Evolutionary conservation across 2,113 vertebrate genomes (phyloP).

Genomic region (Sterrhoptilus dennistouni): DNA sequence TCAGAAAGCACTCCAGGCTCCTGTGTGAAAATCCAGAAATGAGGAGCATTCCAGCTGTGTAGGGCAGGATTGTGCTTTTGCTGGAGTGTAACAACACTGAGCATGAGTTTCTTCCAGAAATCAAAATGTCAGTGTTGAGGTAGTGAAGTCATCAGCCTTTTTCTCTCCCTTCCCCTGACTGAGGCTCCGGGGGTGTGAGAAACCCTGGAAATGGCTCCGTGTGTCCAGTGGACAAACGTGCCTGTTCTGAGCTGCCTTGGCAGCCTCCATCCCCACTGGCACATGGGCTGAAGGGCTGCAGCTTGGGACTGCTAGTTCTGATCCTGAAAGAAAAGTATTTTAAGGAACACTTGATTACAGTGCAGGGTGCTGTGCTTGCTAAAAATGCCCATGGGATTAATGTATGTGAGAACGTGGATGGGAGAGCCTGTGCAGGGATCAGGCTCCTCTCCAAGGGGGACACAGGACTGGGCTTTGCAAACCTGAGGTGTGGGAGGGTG

Average conservation of each 20-base stretch:
- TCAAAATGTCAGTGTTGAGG: neutral
- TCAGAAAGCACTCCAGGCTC: neutral
- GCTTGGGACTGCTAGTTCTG: slow-evolving; percentile 3
- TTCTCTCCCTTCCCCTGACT: neutral
- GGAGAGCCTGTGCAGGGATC: neutral
- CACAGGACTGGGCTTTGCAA: neutral
- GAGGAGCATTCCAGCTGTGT: neutral
- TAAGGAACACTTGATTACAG: slow-evolving; percentile 59
- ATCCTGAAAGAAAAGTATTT: slow-evolving; percentile 17
- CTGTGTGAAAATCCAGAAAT: neutral
- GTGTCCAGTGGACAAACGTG: neutral
- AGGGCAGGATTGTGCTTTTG: neutral
- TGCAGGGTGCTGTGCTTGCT: slow-evolving; percentile 25
- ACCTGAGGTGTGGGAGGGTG: fast-evolving
- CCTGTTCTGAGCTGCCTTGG: neutral
- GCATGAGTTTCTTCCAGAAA: neutral
- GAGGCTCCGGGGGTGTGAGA: neutral
- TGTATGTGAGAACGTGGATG: neutral
- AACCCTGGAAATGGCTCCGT: neutral
- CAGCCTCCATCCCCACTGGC: neutral
- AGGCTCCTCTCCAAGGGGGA: neutral
- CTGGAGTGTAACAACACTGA: neutral
- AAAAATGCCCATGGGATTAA: neutral
- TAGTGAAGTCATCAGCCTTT: neutral
- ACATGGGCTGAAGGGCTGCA: neutral